Base-by-base conservation (phyloP, 1,140 invertebrate genomes). In the Ectropis grisescens region DNA sequence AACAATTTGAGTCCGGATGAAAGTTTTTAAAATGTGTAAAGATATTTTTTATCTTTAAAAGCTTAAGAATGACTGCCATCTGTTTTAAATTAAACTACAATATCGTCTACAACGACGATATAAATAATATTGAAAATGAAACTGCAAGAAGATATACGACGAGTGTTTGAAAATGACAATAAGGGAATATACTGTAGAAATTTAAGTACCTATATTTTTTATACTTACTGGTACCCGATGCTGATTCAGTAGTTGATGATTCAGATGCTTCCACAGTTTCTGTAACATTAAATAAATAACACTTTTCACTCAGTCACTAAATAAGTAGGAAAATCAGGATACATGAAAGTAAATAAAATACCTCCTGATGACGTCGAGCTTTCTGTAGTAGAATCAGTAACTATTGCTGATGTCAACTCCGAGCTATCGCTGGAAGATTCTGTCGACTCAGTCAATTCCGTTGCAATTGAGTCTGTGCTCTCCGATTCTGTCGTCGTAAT, bases 341-440 rank as follows among this genome's bases (percentile, higher is more conserved):
- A n/a, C n/a, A n/a, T n/a, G n/a, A n/a, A n/a, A n/a, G n/a, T n/a
- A n/a, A n/a, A n/a, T n/a, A n/a, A n/a, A n/a, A n/a, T n/a, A n/a
- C n/a, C n/a, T n/a, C n/a, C n/a, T n/a, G n/a, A n/a, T n/a, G n/a
- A n/a, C n/a, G n/a, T n/a, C n/a, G n/a, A n/a, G n/a, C n/a, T n/a
- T n/a, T n/a, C n/a, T n/a, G n/a, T n/a, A n/a, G 51, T 60, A 2
- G 42, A 25, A 0, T 29, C 50, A 37, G 45, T 35, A 31, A 25
- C 25, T 11, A 24, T 15, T 2, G 42, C 27, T 36, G 7, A n/a
- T 22, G 19, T 22, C 9, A 22, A 22, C 19, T 22, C 19, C 4
- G 19, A 5, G 19, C 19, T 9, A n/a, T n/a, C n/a, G n/a, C n/a
- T n/a, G n/a, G n/a, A n/a, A n/a, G n/a, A n/a, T 22, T 22, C 19